phyloP scores from a whole-genome alignment of 2,797 vertebrate species.

The Vespertilio murinus region DNA sequence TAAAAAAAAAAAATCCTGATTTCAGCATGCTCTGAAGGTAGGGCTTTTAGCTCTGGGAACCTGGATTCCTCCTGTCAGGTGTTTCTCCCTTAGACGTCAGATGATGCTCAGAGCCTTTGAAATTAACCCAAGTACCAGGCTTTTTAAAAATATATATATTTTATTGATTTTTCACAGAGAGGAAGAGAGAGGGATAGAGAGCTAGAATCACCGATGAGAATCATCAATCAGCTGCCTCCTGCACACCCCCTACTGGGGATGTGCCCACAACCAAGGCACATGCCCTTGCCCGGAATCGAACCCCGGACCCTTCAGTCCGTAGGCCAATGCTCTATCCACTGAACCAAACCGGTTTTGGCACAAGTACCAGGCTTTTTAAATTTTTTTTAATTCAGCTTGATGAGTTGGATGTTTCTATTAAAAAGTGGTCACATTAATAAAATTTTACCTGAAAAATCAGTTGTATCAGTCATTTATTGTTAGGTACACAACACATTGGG shows the following conservation, averaged over 20 bases:
- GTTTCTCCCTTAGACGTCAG: neutral
- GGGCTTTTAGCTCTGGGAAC: conserved; percentile 27
- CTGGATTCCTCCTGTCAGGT: neutral
- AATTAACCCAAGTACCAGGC: neutral
- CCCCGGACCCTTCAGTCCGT: too few species aligned
- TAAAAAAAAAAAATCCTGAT: conserved; percentile 55
- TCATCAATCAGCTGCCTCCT: too few species aligned
- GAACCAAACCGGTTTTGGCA: too few species aligned
- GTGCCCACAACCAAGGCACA: too few species aligned
- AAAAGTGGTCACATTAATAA: neutral
- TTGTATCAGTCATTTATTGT: neutral
- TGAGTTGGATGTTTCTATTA: neutral
- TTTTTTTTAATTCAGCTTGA: neutral
- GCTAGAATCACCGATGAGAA: too few species aligned
- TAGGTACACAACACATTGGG: neutral
- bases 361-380: neutral
- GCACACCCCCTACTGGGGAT: too few species aligned
- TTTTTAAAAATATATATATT: too few species aligned
- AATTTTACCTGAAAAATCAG: neutral
- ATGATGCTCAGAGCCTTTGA: neutral
- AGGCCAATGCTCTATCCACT: too few species aligned
- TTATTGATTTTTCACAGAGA: too few species aligned
- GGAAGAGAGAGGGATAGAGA: too few species aligned
- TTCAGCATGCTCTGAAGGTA: conserved; percentile 48
- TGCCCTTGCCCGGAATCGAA: too few species aligned